Evolutionary conservation across 2,113 vertebrate genomes (phyloP).

Genomic region (Sclerurus mexicanus): DNA sequence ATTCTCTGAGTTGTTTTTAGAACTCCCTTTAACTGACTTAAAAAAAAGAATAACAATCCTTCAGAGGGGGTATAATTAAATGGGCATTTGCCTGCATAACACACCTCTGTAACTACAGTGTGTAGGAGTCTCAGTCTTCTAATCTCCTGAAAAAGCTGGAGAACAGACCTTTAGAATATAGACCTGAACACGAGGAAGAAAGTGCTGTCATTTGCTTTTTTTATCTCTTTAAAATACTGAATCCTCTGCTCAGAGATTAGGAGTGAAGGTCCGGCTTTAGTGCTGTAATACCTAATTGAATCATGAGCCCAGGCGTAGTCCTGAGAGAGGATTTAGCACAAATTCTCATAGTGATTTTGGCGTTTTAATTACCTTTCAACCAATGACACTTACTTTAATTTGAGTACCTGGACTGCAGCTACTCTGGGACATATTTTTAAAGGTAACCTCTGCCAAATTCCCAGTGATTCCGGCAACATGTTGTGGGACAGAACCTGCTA

Average conservation of each 20-base stretch:
- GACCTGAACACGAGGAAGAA: neutral
- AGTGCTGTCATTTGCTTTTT: neutral
- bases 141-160: neutral
- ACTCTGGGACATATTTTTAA: neutral
- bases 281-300: constrained; percentile 20
- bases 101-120: neutral
- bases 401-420: neutral
- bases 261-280: neutral
- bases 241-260: neutral
- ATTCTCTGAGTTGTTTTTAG: neutral
- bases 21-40: neutral
- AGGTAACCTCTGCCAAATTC: neutral
- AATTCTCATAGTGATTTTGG: constrained; percentile 31
- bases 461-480: neutral
- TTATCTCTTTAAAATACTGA: neutral
- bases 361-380: constrained; percentile 27
- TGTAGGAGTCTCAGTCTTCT: neutral
- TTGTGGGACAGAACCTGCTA: neutral
- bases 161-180: neutral
- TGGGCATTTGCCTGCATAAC: neutral
- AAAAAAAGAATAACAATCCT: neutral
- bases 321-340: neutral
- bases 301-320: neutral
- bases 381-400: neutral
- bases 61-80: neutral